phyloP scores from a whole-genome alignment of 2,113 vertebrate species.

The Platichthys flesus region DNA sequence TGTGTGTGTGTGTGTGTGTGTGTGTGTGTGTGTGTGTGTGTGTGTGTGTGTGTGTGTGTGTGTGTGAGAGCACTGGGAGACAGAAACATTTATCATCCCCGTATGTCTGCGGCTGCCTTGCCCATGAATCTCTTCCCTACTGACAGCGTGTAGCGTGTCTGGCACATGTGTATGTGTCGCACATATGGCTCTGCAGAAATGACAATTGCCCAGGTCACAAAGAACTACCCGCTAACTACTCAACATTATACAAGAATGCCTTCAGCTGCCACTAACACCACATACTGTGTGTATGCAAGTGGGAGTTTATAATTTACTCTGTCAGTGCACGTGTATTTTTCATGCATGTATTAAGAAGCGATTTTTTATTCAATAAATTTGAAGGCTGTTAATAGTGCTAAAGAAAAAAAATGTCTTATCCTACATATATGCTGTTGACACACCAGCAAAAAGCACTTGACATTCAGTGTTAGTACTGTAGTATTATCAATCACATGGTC shows the following conservation, averaged over 20 bases:
- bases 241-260: background rate
- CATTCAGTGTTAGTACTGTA: background rate
- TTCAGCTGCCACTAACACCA: background rate
- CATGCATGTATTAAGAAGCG: background rate
- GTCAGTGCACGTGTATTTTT: background rate
- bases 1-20: no score
- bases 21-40: background rate
- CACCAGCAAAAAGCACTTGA: background rate
- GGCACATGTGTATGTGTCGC: background rate
- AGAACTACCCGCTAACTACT: background rate
- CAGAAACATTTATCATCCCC: constrained; percentile 28
- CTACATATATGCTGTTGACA: background rate
- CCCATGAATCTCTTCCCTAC: constrained; percentile 17
- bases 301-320: background rate
- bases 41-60: background rate
- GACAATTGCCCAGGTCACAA: background rate
- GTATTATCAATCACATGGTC: constrained; percentile 24
- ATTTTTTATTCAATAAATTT: background rate
- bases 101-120: background rate
- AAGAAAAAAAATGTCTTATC: background rate
- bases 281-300: background rate
- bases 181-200: background rate
- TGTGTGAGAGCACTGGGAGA: background rate
- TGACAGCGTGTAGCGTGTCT: background rate
- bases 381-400: background rate